A percentile compares a stretch with the other conserved stretches of the same genome.
These are phyloP conservation scores for Danio jaintianensis DNA, from an alignment of 2,797 vertebrate genomes.

Conservation along the genomic window DNA sequence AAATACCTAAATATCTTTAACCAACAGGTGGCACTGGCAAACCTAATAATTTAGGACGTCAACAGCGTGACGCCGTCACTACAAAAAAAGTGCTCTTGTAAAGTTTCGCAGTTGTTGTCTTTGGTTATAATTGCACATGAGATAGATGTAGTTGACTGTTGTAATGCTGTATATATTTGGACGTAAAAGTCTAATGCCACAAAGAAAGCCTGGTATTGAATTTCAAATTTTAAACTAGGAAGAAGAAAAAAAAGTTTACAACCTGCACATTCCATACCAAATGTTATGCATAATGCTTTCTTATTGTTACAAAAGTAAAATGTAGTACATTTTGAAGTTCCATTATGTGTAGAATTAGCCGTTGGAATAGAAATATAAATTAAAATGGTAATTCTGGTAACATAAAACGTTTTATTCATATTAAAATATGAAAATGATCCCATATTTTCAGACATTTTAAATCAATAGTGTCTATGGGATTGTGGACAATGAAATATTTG, in stretches of 20 bases:
- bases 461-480: no score
- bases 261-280: background rate
- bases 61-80: conserved; percentile 5
- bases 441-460: no score
- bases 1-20: background rate
- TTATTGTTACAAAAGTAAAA: no score
- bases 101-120: background rate
- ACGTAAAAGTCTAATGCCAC: background rate
- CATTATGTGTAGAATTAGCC: no score
- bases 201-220: background rate
- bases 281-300: background rate
- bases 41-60: background rate
- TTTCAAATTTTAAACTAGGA: background rate
- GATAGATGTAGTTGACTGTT: background rate
- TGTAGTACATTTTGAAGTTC: no score
- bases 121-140: background rate
- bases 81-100: background rate
- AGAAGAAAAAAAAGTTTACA: background rate
- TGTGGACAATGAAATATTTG: no score
- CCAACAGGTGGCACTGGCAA: conserved; percentile 33
- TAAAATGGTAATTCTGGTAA: no score
- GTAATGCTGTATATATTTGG: background rate
- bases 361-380: no score
- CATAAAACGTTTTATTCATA: no score
- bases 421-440: no score